These are phyloP conservation scores for Atlantisia rogersi DNA, from an alignment of 2,113 vertebrate species.

Conservation along the genomic window DNA sequence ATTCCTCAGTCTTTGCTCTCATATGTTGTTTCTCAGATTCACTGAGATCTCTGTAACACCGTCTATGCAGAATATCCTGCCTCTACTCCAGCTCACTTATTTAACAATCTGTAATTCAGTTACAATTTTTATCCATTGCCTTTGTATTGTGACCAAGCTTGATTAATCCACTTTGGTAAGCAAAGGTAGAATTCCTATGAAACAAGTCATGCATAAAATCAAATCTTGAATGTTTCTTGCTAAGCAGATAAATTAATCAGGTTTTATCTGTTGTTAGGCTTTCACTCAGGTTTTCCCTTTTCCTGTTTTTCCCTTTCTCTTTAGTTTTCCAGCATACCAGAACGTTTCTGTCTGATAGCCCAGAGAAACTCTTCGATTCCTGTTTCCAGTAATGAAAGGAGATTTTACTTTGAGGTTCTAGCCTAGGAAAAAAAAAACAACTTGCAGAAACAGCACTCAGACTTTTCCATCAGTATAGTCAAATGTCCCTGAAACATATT, in stretches of 20 bases:
- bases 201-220: neutral
- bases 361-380: neutral
- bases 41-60: neutral
- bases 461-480: constrained; percentile 7
- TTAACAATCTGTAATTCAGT: neutral
- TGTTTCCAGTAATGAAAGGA: neutral
- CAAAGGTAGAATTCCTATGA: neutral
- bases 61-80: neutral
- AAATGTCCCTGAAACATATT: neutral
- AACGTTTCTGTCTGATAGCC: neutral
- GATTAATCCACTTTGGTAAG: neutral
- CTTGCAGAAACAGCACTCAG: neutral
- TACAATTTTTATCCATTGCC: neutral
- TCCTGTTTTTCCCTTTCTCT: neutral
- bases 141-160: neutral
- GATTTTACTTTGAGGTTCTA: neutral
- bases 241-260: neutral
- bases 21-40: neutral
- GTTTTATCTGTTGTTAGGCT: neutral
- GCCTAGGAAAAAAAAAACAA: neutral
- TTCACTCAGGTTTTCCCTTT: neutral
- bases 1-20: neutral
- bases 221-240: neutral
- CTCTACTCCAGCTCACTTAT: neutral
- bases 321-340: neutral